Evolutionary conservation across 1,140 invertebrate species (phyloP).

Genomic region (Hirudo medicinalis): DNA sequence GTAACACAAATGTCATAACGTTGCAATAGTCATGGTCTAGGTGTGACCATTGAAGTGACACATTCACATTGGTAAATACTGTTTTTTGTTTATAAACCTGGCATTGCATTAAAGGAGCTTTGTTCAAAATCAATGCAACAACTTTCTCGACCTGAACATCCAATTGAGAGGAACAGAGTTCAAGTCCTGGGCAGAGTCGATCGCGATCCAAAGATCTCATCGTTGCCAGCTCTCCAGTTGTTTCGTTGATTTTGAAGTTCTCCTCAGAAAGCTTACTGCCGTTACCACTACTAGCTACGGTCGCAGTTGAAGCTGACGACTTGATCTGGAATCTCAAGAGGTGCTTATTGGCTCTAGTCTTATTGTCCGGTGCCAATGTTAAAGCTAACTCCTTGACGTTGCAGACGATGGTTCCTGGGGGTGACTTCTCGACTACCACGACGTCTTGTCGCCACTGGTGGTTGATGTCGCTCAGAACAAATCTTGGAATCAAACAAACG

Average conservation of each 20-base stretch:
- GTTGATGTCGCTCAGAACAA: too few species aligned
- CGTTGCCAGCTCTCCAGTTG: background rate
- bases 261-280: background rate
- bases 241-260: conserved; percentile 2
- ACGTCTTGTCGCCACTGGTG: too few species aligned
- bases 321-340: conserved; percentile 10
- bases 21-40: too few species aligned
- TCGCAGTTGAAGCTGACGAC: background rate
- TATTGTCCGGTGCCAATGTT: background rate
- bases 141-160: background rate
- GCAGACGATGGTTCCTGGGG: background rate
- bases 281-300: background rate
- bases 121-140: too few species aligned
- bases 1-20: too few species aligned
- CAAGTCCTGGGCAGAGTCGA: background rate
- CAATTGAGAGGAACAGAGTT: background rate
- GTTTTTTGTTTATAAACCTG: too few species aligned
- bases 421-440: background rate
- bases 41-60: too few species aligned
- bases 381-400: conserved; percentile 6
- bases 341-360: background rate
- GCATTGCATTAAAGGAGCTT: too few species aligned
- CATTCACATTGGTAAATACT: too few species aligned
- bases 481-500: too few species aligned
- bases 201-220: background rate